A percentile compares a stretch with the other conserved stretches of the same genome.
Evolutionary conservation across 2,797 vertebrate genomes (phyloP).

Genomic region (Eospalax fontanierii): DNA sequence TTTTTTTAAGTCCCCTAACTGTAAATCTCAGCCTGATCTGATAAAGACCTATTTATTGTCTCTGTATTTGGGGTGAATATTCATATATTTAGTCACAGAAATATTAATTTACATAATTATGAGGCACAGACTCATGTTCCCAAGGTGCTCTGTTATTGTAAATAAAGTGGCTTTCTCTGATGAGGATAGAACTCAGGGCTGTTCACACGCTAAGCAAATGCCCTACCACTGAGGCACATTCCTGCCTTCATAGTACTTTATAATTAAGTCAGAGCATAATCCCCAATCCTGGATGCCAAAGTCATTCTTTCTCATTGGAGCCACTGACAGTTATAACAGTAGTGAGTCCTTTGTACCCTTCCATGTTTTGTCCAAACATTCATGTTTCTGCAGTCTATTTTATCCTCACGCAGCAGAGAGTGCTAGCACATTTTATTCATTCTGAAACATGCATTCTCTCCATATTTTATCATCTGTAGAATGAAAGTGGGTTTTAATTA

Average conservation of each 20-base stretch:
- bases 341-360: not conserved
- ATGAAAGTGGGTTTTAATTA: constrained; percentile 49
- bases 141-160: not conserved
- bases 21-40: not conserved
- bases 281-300: not conserved
- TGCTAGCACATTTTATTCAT: not conserved
- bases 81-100: constrained; percentile 15
- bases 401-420: constrained; percentile 34
- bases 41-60: not conserved
- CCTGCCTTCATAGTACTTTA: not conserved
- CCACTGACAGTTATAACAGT: not conserved
- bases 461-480: constrained; percentile 39
- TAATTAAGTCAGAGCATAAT: not conserved
- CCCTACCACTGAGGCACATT: not conserved
- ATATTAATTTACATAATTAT: not conserved
- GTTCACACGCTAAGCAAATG: not conserved
- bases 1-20: not conserved
- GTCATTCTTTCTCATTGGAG: not conserved
- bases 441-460: constrained; percentile 43
- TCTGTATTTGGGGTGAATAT: constrained; percentile 42
- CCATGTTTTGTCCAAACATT: not conserved
- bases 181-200: not conserved
- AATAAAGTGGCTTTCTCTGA: not conserved
- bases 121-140: not conserved
- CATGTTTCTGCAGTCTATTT: not conserved